Percentiles rank a stretch among this genome's conserved stretches.
Evolutionary conservation across 1,140 invertebrate genomes (phyloP).

Genomic region (Pemphigus obesinymphae): DNA sequence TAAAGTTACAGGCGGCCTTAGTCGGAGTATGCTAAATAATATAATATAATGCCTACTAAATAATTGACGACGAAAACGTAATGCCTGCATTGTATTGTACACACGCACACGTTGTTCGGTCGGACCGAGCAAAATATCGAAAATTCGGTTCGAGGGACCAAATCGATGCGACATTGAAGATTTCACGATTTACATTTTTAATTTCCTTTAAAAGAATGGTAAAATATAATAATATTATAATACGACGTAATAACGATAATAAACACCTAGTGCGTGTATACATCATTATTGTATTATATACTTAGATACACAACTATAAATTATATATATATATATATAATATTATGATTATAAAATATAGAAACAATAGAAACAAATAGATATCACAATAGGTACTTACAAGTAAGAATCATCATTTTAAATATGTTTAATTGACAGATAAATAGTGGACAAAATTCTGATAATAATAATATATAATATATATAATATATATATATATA

Average conservation of each 20-base stretch:
- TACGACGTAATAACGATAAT: background rate
- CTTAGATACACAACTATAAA: background rate
- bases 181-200: background rate
- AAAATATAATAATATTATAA: background rate
- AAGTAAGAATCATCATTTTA: constrained; percentile 24
- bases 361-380: constrained; percentile 24
- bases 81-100: too few species aligned
- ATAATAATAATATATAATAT: too few species aligned
- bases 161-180: background rate
- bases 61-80: too few species aligned
- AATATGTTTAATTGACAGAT: constrained; percentile 39
- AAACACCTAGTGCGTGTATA: background rate
- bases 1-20: too few species aligned
- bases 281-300: too few species aligned
- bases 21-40: too few species aligned
- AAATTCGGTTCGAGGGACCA: background rate
- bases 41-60: too few species aligned
- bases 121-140: background rate
- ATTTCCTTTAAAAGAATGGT: background rate
- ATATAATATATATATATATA: background rate
- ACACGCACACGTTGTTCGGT: too few species aligned
- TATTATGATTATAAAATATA: constrained; percentile 13
- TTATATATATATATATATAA: too few species aligned
- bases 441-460: constrained; percentile 30
- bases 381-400: constrained; percentile 41